Conservation (phyloP, 2,113 vertebrate species). For the Heterochromis multidens region DNA sequence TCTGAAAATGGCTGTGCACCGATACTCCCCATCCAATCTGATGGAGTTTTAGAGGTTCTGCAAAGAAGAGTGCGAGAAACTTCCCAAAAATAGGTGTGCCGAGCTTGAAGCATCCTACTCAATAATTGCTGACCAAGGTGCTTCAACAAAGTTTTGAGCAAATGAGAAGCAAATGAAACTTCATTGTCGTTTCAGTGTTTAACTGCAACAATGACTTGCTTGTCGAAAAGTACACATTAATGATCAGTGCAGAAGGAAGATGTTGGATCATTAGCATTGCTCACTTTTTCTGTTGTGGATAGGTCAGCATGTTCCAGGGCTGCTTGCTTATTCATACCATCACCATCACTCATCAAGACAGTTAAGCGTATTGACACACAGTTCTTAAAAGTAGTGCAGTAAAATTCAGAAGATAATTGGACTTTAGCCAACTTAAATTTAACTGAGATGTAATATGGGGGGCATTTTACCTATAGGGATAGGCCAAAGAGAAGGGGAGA, state of each 20-base stretch:
- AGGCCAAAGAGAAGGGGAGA: neutral
- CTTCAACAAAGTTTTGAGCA: too few species aligned
- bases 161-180: neutral
- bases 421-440: neutral
- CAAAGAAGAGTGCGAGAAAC: too few species aligned
- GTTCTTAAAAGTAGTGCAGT: neutral
- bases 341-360: neutral
- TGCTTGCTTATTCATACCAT: neutral
- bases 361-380: neutral
- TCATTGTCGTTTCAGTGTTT: neutral
- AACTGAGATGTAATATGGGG: neutral
- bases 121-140: too few species aligned
- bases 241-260: neutral
- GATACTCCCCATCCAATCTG: too few species aligned
- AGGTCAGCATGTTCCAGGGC: neutral
- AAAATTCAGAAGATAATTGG: neutral
- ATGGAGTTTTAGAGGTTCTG: too few species aligned
- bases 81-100: too few species aligned
- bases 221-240: neutral
- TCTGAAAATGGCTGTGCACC: too few species aligned
- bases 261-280: neutral
- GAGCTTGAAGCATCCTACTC: too few species aligned
- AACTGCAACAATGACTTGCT: neutral
- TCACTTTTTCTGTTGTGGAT: neutral
- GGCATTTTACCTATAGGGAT: neutral